These are phyloP conservation scores for Mandrillus leucophaeus DNA, from an alignment of 2,113 vertebrate species.

Conservation along the genomic window DNA sequence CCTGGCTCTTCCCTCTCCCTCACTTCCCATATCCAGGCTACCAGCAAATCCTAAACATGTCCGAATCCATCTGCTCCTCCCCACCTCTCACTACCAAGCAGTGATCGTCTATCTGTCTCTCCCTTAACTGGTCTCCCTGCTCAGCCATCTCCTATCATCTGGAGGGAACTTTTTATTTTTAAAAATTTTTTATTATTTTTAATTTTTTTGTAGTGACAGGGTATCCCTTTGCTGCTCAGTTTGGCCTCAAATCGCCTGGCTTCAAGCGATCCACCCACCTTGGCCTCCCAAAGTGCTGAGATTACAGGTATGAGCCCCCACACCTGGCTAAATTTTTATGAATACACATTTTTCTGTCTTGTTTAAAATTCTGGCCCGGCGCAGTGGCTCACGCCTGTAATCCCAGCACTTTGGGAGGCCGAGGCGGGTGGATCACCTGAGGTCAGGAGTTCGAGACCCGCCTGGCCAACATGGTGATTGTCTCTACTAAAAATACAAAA, in stretches of 20 bases:
- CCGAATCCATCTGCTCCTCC: background rate
- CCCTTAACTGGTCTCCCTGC: background rate
- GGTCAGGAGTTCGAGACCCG: too few relatives aligned
- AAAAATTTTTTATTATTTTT: background rate
- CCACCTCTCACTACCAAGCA: background rate
- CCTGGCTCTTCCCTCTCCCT: background rate
- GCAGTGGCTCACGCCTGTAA: too few relatives aligned
- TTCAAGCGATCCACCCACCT: background rate
- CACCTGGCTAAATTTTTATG: background rate
- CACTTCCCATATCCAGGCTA: background rate
- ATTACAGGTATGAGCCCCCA: background rate
- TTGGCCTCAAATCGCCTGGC: background rate
- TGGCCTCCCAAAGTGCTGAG: background rate
- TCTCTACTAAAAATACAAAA: too few relatives aligned
- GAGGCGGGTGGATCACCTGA: too few relatives aligned
- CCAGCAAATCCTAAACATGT: background rate
- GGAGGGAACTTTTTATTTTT: background rate
- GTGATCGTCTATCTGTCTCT: background rate
- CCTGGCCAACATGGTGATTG: too few relatives aligned
- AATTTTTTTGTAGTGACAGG: background rate
- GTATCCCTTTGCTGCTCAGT: background rate
- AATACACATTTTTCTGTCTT: background rate
- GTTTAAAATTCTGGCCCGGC: background rate
- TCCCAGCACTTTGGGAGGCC: too few relatives aligned
- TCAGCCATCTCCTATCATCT: background rate